Evolutionary conservation across 2,888 invertebrate species (phyloP).

Genomic region (Drosophila robusta): DNA sequence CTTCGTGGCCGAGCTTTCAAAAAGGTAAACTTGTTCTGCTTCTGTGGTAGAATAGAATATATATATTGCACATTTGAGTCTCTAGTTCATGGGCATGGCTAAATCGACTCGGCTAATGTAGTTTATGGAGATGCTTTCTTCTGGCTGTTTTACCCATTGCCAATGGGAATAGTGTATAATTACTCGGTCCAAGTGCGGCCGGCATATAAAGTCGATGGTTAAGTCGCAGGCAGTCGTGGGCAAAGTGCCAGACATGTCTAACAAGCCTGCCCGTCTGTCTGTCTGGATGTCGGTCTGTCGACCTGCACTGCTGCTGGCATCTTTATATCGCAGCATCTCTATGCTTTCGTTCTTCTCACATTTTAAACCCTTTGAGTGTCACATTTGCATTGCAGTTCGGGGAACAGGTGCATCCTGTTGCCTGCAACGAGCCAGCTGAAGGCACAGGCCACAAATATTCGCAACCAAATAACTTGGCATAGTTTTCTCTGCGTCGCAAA

Average conservation of each 20-base stretch:
- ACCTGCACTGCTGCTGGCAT: neutral
- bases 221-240: constrained; percentile 21
- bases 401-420: constrained; percentile 32
- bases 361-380: constrained; percentile 19
- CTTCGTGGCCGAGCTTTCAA: neutral
- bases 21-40: neutral
- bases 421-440: constrained; percentile 9
- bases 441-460: neutral
- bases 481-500: too few relatives aligned
- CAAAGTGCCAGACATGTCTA: constrained; percentile 55
- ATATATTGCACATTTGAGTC: too few relatives aligned
- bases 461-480: neutral
- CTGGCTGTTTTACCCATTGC: neutral
- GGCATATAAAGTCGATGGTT: constrained; percentile 18
- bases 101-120: too few relatives aligned
- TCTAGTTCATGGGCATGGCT: too few relatives aligned
- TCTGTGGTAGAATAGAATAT: too few relatives aligned
- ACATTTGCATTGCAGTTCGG: constrained; percentile 38
- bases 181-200: neutral
- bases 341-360: neutral
- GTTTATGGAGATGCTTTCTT: too few relatives aligned
- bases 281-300: neutral
- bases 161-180: neutral
- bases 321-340: neutral
- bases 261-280: constrained; percentile 14